Conservation (phyloP, 2,888 invertebrate genomes). For the Tineola bisselliella region DNA sequence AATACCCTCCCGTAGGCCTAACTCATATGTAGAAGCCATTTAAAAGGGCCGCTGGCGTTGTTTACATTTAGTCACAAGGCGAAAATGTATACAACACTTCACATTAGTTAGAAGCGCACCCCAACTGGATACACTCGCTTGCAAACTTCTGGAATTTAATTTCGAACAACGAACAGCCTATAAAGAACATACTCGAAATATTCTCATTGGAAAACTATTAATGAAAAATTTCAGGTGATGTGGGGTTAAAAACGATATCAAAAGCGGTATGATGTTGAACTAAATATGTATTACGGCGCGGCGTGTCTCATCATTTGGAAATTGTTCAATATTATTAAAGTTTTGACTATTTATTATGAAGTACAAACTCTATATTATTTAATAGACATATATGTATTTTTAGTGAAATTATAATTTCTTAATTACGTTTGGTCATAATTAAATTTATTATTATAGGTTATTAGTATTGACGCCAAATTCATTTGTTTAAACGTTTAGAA, state of each 20-base stretch:
- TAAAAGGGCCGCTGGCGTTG: constrained; percentile 18
- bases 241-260: neutral
- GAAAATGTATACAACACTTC: constrained; percentile 5
- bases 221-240: constrained; percentile 6
- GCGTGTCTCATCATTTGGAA: neutral
- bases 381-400: too few species aligned
- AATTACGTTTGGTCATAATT: too few species aligned
- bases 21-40: constrained; percentile 7
- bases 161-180: neutral
- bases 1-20: neutral
- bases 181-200: neutral
- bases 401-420: too few species aligned
- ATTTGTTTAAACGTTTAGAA: neutral
- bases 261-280: neutral
- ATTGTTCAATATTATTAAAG: neutral
- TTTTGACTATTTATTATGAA: neutral
- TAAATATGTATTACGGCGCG: neutral
- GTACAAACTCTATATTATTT: too few species aligned
- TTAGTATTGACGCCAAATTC: neutral
- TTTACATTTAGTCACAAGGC: constrained; percentile 27
- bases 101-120: constrained; percentile 11
- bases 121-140: neutral
- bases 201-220: neutral
- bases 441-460: neutral
- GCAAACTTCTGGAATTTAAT: constrained; percentile 10